Base-by-base conservation (phyloP, 2,113 vertebrate genomes). In the Galeopterus variegatus region DNA sequence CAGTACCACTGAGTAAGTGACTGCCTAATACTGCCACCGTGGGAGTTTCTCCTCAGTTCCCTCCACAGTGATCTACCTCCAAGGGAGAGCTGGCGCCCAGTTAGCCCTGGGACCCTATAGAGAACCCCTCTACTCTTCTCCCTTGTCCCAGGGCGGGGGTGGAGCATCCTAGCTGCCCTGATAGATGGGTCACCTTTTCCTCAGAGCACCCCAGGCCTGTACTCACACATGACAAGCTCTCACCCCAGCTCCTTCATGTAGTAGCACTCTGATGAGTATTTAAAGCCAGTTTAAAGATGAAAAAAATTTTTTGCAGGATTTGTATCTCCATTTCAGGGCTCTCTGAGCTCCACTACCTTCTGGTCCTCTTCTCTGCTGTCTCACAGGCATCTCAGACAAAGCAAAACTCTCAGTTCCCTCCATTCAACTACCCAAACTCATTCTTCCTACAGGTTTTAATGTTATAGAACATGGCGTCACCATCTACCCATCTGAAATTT, bases 1-100 rank as follows among this genome's bases (percentile, higher is more conserved):
- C 98, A 99, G 52, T 99, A 99, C 98, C 99, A 99, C 80, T 99
- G 96, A 98, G 56, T 85, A 95, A 75, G 79, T 81, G 36, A 31
- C 87, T 13, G 0, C 48, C 83, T 81, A 17, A 50, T 45, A 81
- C 81, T 52, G 5, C 97, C 96, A 92, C 84, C 50, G 1, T 93
- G 90, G 94, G 97, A 97, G 92, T 84, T 77, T 36, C 79, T 86
- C 70, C 86, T 91, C 5, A 0, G 50, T 94, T 80, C 70, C 93
- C 75, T 97, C 94, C 96, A 89, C 23, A 48, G 45, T 73, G 62
- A 95, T 89, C 97, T 98, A 98, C 97, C 98, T 98, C 96, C 50
- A 95, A 94, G 97, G 94, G 97, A 96, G 95, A 96, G 82, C 96
- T 97, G 97, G 95, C 93, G 96, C 94, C 96, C 79, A 50, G 56